Percentiles rank a stretch among this genome's conserved stretches.
phyloP scores from a whole-genome alignment of 2,797 vertebrate genomes.

The Pipistrellus pygmaeus region DNA sequence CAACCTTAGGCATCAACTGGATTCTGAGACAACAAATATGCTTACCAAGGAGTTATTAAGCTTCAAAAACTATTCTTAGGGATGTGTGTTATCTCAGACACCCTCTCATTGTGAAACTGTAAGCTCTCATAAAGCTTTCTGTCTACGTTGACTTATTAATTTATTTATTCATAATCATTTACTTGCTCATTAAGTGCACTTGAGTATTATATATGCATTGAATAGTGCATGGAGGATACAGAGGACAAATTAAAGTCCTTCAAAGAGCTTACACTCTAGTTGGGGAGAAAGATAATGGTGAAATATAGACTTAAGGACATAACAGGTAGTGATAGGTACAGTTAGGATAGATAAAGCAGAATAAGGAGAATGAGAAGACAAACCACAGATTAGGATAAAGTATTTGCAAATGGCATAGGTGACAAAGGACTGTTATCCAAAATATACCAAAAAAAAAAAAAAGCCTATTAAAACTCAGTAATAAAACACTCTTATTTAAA shows the following conservation, averaged over 20 bases:
- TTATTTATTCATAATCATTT: conserved; percentile 11
- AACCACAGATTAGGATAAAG: background rate
- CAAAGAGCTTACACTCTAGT: background rate
- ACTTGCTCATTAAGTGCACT: background rate
- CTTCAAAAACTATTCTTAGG: background rate
- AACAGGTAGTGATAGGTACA: background rate
- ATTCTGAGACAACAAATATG: background rate
- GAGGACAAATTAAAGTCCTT: background rate
- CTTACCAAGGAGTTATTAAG: background rate
- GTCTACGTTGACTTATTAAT: background rate
- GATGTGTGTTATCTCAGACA: background rate
- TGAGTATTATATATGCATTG: background rate
- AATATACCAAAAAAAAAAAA: background rate
- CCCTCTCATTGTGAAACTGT: background rate
- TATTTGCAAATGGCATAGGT: background rate
- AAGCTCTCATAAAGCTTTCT: background rate
- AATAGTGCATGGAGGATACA: background rate
- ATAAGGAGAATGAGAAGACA: background rate
- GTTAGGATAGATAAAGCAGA: conserved; percentile 32
- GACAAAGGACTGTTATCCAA: background rate
- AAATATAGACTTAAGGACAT: background rate
- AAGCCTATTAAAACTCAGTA: background rate
- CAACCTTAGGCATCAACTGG: background rate
- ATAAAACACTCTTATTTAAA: background rate
- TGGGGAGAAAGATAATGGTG: background rate